These are phyloP conservation scores for Phorcus lineatus DNA, from an alignment of 2,888 invertebrate species.

Conservation along the genomic window DNA sequence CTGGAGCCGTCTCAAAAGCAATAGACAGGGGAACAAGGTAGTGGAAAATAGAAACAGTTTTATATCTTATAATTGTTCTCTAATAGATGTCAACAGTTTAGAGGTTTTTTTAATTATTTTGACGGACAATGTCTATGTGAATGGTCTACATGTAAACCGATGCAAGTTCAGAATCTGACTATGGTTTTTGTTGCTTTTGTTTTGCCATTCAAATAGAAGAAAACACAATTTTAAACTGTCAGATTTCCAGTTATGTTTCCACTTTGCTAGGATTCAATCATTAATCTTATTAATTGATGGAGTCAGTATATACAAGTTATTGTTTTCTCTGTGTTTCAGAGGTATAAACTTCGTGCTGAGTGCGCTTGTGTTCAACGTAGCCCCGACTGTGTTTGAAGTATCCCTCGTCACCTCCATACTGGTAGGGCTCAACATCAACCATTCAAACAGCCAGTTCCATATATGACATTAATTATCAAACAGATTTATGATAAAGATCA, in stretches of 20 bases:
- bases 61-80: too few relatives aligned
- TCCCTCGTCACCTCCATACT: constrained; percentile 91
- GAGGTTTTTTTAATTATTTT: too few relatives aligned
- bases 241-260: too few relatives aligned
- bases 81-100: too few relatives aligned
- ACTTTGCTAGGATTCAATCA: too few relatives aligned
- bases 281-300: neutral
- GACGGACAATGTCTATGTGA: too few relatives aligned
- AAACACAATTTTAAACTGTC: too few relatives aligned
- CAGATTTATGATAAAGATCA: too few relatives aligned
- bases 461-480: too few relatives aligned
- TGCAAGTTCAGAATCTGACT: too few relatives aligned
- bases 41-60: neutral
- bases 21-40: constrained; percentile 78
- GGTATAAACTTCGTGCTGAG: constrained; percentile 98
- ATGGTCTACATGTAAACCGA: too few relatives aligned
- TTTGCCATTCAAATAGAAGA: neutral
- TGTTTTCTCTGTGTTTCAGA: constrained; percentile 80
- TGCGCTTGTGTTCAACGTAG: constrained; percentile 97
- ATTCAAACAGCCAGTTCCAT: neutral
- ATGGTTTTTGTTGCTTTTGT: too few relatives aligned
- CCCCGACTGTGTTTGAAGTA: constrained; percentile 96
- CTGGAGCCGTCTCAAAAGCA: constrained; percentile 94
- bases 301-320: neutral
- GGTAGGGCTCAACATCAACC: constrained; percentile 76